Base-by-base conservation (phyloP, 2,113 vertebrate species). In the Festucalex cinctus region DNA sequence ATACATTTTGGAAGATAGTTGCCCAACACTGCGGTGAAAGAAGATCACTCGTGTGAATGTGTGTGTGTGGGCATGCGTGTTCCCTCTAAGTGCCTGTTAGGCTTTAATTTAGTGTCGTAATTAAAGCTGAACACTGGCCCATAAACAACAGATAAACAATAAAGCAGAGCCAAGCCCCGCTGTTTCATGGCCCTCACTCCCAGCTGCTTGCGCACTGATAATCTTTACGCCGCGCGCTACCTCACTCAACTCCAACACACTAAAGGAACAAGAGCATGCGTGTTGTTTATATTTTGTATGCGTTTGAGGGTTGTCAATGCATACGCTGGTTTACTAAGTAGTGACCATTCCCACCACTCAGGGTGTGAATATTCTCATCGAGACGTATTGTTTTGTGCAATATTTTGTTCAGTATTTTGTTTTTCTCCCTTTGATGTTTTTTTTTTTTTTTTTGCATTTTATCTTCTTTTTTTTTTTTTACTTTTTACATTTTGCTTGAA, bases 61-160 rank as follows among this genome's bases (percentile, higher is more conserved):
- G 82, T 83, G 75, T 85, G 70, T 77, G 48, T 65, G 71, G 91
- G 62, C 51, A 68, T 69, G 79, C 66, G 76, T 76, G 91, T 92
- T 96, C 91, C 93, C 94, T 95, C 93, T 89, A 93, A 93, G 93
- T 94, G 94, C 95, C 94, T 95, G 94, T 98, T 98, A 95, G 92
- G 94, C 92, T 95, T 97, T 97, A 98, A 98, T 98, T 98, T 98
- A 98, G 95, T 94, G 94, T 93, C 93, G 94, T 95, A 98, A 98
- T 98, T 98, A 98, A 97, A 97, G 92, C 94, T 95, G 94, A 96
- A 98, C 96, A 96, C 94, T 94, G 92, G 94, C 94, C 95, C 94
- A 96, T 97, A 96, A 98, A 98, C 95, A 98, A 97, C 96, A 98
- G 95, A 97, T 96, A 96, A 97, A 96, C 95, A 96, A 95, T 96